A percentile compares a stretch with the other conserved stretches of the same genome.
Conservation (phyloP, 1,140 invertebrate species). For the Drosophila varians region DNA sequence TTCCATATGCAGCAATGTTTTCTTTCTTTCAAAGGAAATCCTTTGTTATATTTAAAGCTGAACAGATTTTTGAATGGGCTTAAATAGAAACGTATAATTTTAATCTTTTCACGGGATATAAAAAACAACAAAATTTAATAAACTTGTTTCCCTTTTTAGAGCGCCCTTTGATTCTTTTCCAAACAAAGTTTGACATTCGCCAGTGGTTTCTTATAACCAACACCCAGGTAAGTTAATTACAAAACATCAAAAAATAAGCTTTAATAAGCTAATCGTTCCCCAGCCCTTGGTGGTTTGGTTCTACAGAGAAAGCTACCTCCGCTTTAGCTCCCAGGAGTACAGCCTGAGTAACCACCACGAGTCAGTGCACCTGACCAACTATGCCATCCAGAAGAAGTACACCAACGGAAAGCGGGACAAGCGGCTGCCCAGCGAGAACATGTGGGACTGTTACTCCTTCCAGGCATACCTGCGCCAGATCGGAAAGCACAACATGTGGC, state of each 20-base stretch:
- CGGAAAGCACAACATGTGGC: conserved; percentile 90
- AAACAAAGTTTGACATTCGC: conserved; percentile 97
- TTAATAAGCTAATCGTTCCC: conserved; percentile 84
- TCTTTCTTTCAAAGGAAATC: not conserved
- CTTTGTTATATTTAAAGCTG: no score
- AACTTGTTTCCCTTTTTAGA: conserved; percentile 85
- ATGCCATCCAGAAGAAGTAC: conserved; percentile 96
- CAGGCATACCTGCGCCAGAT: conserved; percentile 89
- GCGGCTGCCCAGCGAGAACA: conserved; percentile 90
- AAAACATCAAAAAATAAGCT: not conserved
- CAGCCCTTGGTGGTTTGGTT: conserved; percentile 95
- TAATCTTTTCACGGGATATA: no score
- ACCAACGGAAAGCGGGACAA: conserved; percentile 91
- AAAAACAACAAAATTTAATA: no score
- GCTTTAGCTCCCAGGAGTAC: conserved; percentile 97
- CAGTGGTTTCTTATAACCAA: conserved; percentile 92
- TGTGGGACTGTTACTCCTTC: conserved; percentile 94
- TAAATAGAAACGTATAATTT: not conserved
- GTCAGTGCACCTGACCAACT: conserved; percentile 96
- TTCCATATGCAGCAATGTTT: not conserved
- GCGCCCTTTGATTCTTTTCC: conserved; percentile 92
- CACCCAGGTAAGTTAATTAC: conserved; percentile 85
- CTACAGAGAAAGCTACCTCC: conserved; percentile 90
- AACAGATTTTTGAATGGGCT: not conserved
- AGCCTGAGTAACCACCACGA: conserved; percentile 95